Evolutionary conservation across 2,888 invertebrate species (phyloP), one percentile per base, ranked within the genome.

Genomic region (Pristionchus mayeri): DNA sequence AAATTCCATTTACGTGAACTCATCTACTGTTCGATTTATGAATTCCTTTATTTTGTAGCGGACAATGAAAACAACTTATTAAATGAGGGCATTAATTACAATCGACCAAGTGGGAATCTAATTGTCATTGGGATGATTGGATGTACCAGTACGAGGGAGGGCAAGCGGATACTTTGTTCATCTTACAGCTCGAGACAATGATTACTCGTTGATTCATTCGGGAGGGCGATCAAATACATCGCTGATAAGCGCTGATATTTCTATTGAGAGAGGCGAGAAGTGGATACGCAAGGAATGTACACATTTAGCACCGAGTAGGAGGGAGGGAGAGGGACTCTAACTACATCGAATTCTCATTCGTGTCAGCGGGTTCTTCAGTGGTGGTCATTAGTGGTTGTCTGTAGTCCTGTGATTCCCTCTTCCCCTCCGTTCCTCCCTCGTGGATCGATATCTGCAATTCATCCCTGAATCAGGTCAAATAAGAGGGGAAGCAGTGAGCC

Each of bases 371-470:
- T 18, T 75, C 75, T 27, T 75, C 75, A 44, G 11, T 48, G 2
- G 75, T 75, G n/a, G 75, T 75, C 75, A 75, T 75, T 24, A 75
- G 75, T 21, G 75, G 75, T 48, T 75, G 75, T 3, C 75, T 18
- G 27, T 44, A 75, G 75, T 75, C 75, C 27, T 75, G 75, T 24
- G 44, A 48, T 24, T 40, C 75, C 40, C 75, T 30, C n/a, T 75
- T 75, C 24, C 44, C 75, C 16, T 75, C 75, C 11, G 75, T 24
- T 24, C 40, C 75, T 0, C 24, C 13, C 44, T 75, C 75, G 40
- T 75, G 44, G 34, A 76, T 76, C 76, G 76, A 50, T 48, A 76
- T 76, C 67, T 67, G 44, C 71, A 71, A 76, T 4, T 13, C n/a
- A 13, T 54, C 4, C 54, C 21, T 16, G 4, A 54, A 54, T 54